phyloP scores from a whole-genome alignment of 2,888 invertebrate genomes.

The Cosmia pyralina region DNA sequence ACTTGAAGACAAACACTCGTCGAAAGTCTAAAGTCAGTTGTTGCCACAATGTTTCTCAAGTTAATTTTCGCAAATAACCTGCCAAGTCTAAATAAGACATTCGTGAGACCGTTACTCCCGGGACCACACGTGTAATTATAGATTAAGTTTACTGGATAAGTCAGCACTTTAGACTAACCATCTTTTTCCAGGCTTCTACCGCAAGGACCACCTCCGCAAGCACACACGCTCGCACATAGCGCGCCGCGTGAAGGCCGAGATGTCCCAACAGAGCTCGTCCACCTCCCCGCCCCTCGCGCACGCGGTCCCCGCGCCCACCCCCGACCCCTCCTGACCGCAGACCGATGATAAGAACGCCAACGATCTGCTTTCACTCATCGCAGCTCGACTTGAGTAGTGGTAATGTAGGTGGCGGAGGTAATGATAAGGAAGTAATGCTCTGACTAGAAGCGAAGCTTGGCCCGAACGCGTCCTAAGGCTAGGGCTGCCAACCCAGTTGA shows the following conservation, averaged over 20 bases:
- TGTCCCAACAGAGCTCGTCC: slow-evolving; percentile 92
- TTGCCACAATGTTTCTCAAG: no score
- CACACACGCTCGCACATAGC: slow-evolving; percentile 96
- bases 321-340: slow-evolving; percentile 85
- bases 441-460: slow-evolving; percentile 8
- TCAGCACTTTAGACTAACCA: neutral
- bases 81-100: no score
- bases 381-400: slow-evolving; percentile 71
- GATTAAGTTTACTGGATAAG: neutral
- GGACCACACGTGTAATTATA: no score
- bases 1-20: no score
- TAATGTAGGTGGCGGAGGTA: neutral
- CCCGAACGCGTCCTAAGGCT: no score
- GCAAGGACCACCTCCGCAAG: slow-evolving; percentile 96
- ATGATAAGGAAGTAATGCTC: slow-evolving; percentile 4
- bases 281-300: slow-evolving; percentile 64
- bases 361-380: slow-evolving; percentile 84
- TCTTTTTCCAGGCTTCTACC: slow-evolving; percentile 92
- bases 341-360: slow-evolving; percentile 77
- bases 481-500: no score
- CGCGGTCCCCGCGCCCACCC: slow-evolving; percentile 73
- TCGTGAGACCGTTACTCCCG: no score
- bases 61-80: no score
- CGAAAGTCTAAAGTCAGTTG: no score
- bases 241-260: slow-evolving; percentile 95